Evolutionary conservation across 2,888 invertebrate genomes (phyloP), one percentile per base, ranked within the genome.

Genomic region (Odontothrips loti): DNA sequence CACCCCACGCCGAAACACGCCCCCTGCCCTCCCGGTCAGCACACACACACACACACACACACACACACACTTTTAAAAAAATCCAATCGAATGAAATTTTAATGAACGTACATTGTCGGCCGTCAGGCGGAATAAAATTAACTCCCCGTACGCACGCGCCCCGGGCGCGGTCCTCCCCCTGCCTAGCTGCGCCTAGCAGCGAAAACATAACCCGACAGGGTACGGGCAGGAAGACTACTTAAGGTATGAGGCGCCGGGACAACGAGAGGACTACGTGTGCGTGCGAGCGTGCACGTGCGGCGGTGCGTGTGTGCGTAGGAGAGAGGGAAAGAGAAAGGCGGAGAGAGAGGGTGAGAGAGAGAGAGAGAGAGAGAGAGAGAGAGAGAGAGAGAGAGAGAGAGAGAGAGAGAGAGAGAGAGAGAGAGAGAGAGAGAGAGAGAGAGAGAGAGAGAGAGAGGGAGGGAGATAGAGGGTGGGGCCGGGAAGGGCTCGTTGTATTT

Each of bases 51-150:
- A 75, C 68, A 27, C 27, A 27, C 58, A 23, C 68, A 68, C 11
- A 68, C 68, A 23, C 27, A 75, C 68, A 75, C 68, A 75, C 68
- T 4, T 6, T 6, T 20, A 51, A 51, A 51, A 58, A 75, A 75
- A 75, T 75, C 68, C 8, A 75, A 75, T 75, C 68, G 68, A 75
- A 75, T 75, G 23, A 75, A 75, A 75, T 75, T 27, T 75, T 75
- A 75, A 75, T 75, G 68, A 75, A 75, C 23, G 68, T 12, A 75
- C 68, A 75, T 75, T 23, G 68, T 75, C 68, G 68, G 58, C 58
- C 58, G 58, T 58, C 58, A 15, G 68, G 27, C 68, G 68, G 27
- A 75, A 75, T 75, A 75, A 75, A 75, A 75, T 75, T 75, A 75
- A 27, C 68, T 23, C 68, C 20, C 20, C 58, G 58, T 17, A 58